These are phyloP conservation scores for Pyxicephalus adspersus DNA, from an alignment of 2,113 vertebrate genomes.

Conservation along the genomic window DNA sequence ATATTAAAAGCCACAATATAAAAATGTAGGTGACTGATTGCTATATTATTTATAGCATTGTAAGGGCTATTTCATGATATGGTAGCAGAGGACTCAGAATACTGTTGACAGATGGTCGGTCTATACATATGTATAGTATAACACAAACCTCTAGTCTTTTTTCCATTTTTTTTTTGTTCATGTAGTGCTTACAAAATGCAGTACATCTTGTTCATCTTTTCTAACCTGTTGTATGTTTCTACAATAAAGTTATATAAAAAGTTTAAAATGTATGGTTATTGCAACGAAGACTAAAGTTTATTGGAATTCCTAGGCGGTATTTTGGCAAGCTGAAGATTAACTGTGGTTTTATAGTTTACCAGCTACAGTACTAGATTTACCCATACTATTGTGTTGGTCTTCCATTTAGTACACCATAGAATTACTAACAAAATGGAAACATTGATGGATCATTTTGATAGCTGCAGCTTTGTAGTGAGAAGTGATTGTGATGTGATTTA, in stretches of 20 bases:
- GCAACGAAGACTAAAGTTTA: background rate
- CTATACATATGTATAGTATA: background rate
- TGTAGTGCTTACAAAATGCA: background rate
- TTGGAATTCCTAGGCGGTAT: background rate
- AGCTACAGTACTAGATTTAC: too few relatives aligned
- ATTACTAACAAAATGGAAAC: too few relatives aligned
- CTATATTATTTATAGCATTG: slow-evolving; percentile 38
- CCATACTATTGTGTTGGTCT: background rate
- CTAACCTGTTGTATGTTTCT: background rate
- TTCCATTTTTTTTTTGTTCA: background rate
- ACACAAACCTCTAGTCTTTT: background rate
- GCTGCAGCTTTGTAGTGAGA: too few relatives aligned
- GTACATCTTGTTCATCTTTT: background rate
- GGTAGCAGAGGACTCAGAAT: background rate
- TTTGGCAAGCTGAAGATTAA: background rate
- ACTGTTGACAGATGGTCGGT: background rate
- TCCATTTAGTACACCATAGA: background rate
- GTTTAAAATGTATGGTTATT: background rate
- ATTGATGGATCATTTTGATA: background rate
- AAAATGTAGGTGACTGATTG: slow-evolving; percentile 34
- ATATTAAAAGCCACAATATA: background rate
- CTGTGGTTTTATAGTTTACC: background rate
- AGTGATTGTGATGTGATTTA: too few relatives aligned
- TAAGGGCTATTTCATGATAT: slow-evolving; percentile 26
- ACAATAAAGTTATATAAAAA: slow-evolving; percentile 2